phyloP scores from a whole-genome alignment of 2,888 invertebrate species.

The Luperina nickerlii region DNA sequence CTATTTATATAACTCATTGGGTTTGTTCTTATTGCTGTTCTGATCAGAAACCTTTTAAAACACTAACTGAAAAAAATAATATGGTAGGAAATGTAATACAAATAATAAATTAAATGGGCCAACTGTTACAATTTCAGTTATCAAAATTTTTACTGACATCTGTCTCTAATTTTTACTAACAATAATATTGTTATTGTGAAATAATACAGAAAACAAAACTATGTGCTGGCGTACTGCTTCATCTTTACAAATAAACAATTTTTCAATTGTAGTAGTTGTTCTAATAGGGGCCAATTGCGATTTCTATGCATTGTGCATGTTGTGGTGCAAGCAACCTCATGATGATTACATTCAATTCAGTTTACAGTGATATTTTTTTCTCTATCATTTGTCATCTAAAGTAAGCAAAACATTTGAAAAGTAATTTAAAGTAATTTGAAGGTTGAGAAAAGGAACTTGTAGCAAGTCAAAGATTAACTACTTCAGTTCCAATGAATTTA shows the following conservation, averaged over 20 bases:
- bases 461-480: neutral
- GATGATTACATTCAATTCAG: neutral
- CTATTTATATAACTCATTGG: neutral
- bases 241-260: neutral
- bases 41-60: neutral
- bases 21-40: neutral
- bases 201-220: neutral
- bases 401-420: neutral
- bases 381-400: slow-evolving; percentile 6
- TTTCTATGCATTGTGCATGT: slow-evolving; percentile 7
- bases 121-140: neutral
- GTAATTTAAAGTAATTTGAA: too few relatives aligned
- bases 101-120: slow-evolving; percentile 9
- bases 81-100: neutral
- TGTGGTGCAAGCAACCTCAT: slow-evolving; percentile 1
- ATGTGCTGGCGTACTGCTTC: slow-evolving; percentile 30
- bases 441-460: neutral
- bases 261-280: neutral
- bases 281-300: slow-evolving; percentile 25
- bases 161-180: slow-evolving; percentile 7
- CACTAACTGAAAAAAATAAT: slow-evolving; percentile 6
- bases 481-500: neutral
- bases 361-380: neutral
- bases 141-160: neutral
- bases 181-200: slow-evolving; percentile 7